These are phyloP conservation scores for Taurulus bubalis DNA, from an alignment of 2,113 vertebrate genomes.

Conservation along the genomic window DNA sequence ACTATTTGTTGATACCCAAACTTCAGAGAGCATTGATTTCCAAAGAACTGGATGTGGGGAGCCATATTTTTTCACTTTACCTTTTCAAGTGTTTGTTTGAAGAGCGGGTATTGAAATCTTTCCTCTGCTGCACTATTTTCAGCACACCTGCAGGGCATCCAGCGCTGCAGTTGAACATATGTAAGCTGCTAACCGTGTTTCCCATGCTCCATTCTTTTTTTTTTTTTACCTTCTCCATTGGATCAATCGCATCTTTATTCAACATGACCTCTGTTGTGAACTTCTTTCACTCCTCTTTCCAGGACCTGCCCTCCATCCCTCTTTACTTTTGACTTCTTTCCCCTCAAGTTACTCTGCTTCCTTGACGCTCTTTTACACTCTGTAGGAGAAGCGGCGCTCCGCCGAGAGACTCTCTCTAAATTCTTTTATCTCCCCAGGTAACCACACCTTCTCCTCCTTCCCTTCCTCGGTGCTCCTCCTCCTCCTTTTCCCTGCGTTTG, in stretches of 20 bases:
- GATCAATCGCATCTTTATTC: conserved; percentile 64
- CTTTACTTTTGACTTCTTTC: conserved; percentile 55
- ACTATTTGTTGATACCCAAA: conserved; percentile 53
- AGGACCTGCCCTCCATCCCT: conserved; percentile 53
- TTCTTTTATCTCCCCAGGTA: conserved; percentile 70
- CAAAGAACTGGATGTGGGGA: conserved; percentile 44
- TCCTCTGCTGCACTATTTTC: conserved; percentile 66
- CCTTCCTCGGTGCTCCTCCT: conserved; percentile 37
- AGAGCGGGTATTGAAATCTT: conserved; percentile 56
- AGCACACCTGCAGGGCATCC: conserved; percentile 68
- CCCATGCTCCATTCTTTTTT: conserved; percentile 11
- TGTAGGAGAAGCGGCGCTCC: conserved; percentile 47
- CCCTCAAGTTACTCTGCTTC: conserved; percentile 30
- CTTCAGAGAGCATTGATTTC: conserved; percentile 67
- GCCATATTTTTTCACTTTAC: conserved; percentile 62
- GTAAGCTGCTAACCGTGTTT: conserved; percentile 56
- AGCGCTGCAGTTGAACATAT: conserved; percentile 57
- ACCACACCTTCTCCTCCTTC: conserved; percentile 65
- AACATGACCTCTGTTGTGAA: conserved; percentile 46
- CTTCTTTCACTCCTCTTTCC: conserved; percentile 57
- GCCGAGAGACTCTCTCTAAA: conserved; percentile 49
- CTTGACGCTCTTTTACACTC: conserved; percentile 50
- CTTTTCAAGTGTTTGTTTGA: conserved; percentile 71
- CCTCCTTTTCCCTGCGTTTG: conserved; percentile 46
- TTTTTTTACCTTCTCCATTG: conserved; percentile 37